phyloP scores from a whole-genome alignment of 1,140 invertebrate genomes.

The Anadara kagoshimensis region DNA sequence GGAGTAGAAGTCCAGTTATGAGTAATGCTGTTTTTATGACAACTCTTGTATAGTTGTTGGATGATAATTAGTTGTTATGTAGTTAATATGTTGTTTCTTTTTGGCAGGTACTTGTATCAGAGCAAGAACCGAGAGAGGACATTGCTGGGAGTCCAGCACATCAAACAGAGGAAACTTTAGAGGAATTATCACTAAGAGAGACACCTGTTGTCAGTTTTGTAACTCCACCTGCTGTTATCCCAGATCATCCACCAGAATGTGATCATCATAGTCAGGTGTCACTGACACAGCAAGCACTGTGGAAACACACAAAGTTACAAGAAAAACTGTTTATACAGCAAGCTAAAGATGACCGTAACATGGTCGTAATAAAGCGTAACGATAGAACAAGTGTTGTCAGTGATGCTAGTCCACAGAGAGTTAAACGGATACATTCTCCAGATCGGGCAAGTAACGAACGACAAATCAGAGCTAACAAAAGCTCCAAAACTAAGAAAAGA shows the following conservation, averaged over 20 bases:
- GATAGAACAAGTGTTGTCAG: constrained; percentile 23
- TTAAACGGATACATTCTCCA: constrained; percentile 44
- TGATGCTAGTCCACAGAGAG: constrained; percentile 12
- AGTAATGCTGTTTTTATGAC: too few species aligned
- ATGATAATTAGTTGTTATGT: not conserved
- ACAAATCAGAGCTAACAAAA: constrained; percentile 7
- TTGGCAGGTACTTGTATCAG: constrained; percentile 62
- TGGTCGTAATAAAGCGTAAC: constrained; percentile 30
- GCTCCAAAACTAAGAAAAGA: constrained; percentile 7
- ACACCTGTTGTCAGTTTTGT: not conserved
- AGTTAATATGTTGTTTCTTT: not conserved
- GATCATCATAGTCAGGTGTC: too few species aligned
- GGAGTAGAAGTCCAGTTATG: too few species aligned
- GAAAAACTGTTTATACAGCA: constrained; percentile 61
- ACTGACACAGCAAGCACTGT: constrained; percentile 59
- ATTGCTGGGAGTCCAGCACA: constrained; percentile 23
- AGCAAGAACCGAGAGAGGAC: constrained; percentile 62
- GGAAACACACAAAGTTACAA: constrained; percentile 63
- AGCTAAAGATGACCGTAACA: constrained; percentile 45
- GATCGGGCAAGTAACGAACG: too few species aligned
- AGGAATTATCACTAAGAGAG: constrained; percentile 22
- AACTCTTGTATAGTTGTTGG: too few species aligned
- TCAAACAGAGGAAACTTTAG: constrained; percentile 28
- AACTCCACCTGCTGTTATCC: constrained; percentile 7
- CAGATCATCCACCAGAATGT: too few species aligned